Base-by-base conservation (phyloP, 2,888 invertebrate species). In the Ormyrus rosae region DNA sequence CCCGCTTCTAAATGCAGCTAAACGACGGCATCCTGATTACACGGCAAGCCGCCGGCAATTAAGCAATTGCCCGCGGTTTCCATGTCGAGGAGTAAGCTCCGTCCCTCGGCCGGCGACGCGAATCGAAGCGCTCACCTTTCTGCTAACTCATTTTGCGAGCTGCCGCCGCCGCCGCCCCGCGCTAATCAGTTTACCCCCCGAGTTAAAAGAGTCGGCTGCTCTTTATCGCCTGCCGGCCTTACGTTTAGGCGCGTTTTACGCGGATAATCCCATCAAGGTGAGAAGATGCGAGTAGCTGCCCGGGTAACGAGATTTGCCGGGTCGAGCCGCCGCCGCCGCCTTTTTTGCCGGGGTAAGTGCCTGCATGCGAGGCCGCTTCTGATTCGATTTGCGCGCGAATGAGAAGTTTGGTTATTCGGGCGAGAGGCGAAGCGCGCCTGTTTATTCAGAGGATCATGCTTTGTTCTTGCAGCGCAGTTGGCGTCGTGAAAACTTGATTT, bases 21-120 rank as follows among this genome's bases (percentile, higher is more conserved):
- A 90, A 89, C 87, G 89, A 86, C 87, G 86, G 88, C 88, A 90
- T 90, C 90, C 90, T 89, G 90, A 90, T 90, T 88, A 89, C 87
- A 85, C 84, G 84, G 83, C 74, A 80, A 82, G 85, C 83, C 84
- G 83, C 80, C 82, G 84, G 85, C 88, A 89, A 89, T 89, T 89
- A 89, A 89, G 88, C 87, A 89, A 89, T 89, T 89, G 87, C 58
- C 8, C 86, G 86, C 86, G 87, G 89, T 89, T 88, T 88, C 87
- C 85, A 87, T 88, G 88, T 87, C 87, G 84, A 74, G 55, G 63
- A 34, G 34, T 34, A 34, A 34, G 34, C 34, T 34, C 34, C 34
- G 34, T 34, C 34, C 34, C 34, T 34, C 11, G 55, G 9, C 65
- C n/a, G 6, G 53, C 45, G 51, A 13, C 71, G 72, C 45, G 34